These are phyloP conservation scores for Noctua pronuba DNA, from an alignment of 2,888 invertebrate species.

Conservation along the genomic window DNA sequence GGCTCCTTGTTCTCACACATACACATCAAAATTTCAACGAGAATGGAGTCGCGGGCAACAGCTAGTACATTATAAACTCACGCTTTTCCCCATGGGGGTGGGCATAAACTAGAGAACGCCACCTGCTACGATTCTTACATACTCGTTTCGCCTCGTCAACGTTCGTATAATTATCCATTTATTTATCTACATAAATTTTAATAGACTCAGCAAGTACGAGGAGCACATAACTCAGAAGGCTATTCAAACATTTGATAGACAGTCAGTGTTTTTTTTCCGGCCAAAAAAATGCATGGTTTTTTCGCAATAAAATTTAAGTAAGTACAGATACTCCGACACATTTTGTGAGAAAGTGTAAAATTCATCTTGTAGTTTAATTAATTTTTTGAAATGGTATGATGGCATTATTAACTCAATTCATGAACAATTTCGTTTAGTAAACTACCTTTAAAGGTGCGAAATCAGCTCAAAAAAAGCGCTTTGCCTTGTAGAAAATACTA, in stretches of 20 bases:
- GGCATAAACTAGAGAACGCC: neutral
- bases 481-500: conserved; percentile 4
- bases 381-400: no score
- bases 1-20: no score
- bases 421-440: neutral
- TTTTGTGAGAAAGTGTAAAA: neutral
- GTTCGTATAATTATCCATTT: neutral
- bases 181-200: no score
- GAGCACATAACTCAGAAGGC: neutral
- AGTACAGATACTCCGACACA: no score
- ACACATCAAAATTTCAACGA: no score
- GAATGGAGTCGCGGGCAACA: no score
- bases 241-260: neutral
- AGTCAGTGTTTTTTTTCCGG: no score
- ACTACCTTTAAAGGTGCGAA: neutral
- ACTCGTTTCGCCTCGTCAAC: neutral
- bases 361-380: neutral
- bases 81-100: no score
- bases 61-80: no score
- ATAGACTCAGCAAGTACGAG: neutral
- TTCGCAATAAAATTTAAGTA: neutral
- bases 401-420: neutral
- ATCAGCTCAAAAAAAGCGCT: no score
- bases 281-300: neutral
- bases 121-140: neutral